Conservation (phyloP, 2,113 vertebrate species). For the Zosterops pallidus region DNA sequence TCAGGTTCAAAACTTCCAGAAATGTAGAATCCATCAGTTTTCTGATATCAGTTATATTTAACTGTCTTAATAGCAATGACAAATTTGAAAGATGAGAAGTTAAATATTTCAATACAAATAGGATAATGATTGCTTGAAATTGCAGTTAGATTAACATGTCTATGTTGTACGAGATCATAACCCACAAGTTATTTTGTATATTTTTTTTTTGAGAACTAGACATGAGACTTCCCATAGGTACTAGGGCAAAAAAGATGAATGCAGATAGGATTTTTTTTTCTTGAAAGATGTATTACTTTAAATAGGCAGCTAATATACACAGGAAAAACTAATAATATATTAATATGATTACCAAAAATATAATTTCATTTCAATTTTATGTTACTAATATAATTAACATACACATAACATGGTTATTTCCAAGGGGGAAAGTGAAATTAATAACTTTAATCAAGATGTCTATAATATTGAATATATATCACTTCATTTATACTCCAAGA, state of each 20-base stretch:
- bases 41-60: not conserved
- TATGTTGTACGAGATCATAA: not conserved
- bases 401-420: not conserved
- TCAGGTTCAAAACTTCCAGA: not conserved
- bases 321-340: constrained; percentile 35
- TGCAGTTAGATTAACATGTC: not conserved
- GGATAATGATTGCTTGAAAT: not conserved
- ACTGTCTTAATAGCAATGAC: not conserved
- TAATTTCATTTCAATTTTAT: constrained; percentile 42
- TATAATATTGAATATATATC: not conserved
- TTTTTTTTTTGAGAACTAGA: not conserved
- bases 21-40: not conserved
- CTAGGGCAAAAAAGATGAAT: constrained; percentile 22
- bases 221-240: not conserved
- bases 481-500: not conserved
- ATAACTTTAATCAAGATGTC: not conserved
- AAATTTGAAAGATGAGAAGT: not conserved
- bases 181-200: not conserved
- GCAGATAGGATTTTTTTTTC: not conserved
- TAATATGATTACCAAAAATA: constrained; percentile 32
- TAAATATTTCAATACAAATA: not conserved
- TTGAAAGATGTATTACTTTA: constrained; percentile 44
- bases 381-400: constrained; percentile 26
- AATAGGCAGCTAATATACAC: constrained; percentile 27
- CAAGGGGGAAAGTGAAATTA: not conserved